phyloP scores from a whole-genome alignment of 1,140 invertebrate genomes.

The Varroa destructor region DNA sequence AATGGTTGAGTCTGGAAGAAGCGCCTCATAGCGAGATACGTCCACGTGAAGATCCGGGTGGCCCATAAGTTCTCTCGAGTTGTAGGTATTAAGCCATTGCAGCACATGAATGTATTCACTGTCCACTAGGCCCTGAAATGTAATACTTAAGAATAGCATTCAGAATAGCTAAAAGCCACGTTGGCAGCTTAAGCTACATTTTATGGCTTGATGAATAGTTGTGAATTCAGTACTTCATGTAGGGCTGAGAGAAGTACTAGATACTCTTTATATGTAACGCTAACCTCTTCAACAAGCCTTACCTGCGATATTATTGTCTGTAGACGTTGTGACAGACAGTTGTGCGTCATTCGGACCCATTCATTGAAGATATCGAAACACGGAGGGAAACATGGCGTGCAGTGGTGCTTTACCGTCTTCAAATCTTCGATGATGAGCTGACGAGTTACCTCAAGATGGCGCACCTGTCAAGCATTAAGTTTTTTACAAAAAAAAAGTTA shows the following conservation, averaged over 20 bases:
- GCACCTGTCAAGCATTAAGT: slow-evolving; percentile 30
- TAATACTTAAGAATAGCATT: no score
- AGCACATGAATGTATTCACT: slow-evolving; percentile 31
- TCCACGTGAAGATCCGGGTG: slow-evolving; percentile 75
- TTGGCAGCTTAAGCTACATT: not conserved
- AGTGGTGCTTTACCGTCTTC: slow-evolving; percentile 75
- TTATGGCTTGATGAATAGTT: not conserved
- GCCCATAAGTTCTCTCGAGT: slow-evolving; percentile 58
- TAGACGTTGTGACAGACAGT: slow-evolving; percentile 66
- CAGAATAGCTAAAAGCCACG: no score
- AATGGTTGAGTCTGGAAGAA: slow-evolving; percentile 60
- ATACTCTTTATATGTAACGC: no score
- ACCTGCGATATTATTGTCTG: slow-evolving; percentile 39
- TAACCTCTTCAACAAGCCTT: not conserved
- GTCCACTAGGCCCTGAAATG: slow-evolving; percentile 19
- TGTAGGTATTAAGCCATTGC: slow-evolving; percentile 57
- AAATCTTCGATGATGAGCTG: slow-evolving; percentile 80
- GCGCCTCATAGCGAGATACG: slow-evolving; percentile 50
- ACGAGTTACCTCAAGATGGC: slow-evolving; percentile 56
- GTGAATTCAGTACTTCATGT: no score
- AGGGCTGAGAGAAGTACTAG: no score
- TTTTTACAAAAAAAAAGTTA: no score
- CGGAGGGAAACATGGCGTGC: slow-evolving; percentile 89
- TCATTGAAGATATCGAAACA: slow-evolving; percentile 78
- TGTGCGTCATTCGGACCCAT: slow-evolving; percentile 88